phyloP scores from a whole-genome alignment of 1,140 invertebrate genomes.

The Calliopsis andreniformis region DNA sequence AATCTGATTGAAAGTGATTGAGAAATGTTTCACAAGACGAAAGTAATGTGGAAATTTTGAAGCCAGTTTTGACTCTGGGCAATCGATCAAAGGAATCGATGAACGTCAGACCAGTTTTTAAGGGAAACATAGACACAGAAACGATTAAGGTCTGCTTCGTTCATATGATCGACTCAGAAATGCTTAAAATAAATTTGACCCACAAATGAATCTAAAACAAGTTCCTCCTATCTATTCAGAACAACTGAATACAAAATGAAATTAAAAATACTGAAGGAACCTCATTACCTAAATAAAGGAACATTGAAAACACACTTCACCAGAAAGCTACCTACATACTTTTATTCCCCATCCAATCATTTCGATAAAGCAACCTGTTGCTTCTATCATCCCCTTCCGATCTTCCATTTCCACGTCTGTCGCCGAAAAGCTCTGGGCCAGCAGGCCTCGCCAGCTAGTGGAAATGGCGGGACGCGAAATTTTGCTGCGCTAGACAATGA shows the following conservation, averaged over 20 bases:
- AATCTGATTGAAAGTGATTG: no score
- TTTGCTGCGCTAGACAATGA: slow-evolving; percentile 43
- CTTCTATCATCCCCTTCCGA: slow-evolving; percentile 17
- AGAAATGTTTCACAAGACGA: neutral
- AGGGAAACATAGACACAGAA: neutral
- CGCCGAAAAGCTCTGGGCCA: neutral
- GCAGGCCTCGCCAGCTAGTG: no score
- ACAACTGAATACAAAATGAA: no score
- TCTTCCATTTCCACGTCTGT: neutral
- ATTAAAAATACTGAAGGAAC: no score
- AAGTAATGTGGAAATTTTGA: neutral
- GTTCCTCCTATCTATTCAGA: no score
- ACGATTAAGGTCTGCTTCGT: no score
- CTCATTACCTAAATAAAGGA: no score
- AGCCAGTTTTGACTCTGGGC: neutral
- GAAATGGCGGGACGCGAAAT: slow-evolving; percentile 2
- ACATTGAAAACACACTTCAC: no score
- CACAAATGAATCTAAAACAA: no score
- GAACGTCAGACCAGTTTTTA: neutral
- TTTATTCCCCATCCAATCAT: neutral
- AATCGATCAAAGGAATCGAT: neutral
- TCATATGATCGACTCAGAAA: no score
- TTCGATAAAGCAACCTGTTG: slow-evolving; percentile 51
- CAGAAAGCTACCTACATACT: slow-evolving; percentile 20
- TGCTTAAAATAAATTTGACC: no score